Percentiles rank a stretch among this genome's conserved stretches.
Conservation (phyloP, 92 coral and sea anemone species). For the Paragorgia papillata region DNA sequence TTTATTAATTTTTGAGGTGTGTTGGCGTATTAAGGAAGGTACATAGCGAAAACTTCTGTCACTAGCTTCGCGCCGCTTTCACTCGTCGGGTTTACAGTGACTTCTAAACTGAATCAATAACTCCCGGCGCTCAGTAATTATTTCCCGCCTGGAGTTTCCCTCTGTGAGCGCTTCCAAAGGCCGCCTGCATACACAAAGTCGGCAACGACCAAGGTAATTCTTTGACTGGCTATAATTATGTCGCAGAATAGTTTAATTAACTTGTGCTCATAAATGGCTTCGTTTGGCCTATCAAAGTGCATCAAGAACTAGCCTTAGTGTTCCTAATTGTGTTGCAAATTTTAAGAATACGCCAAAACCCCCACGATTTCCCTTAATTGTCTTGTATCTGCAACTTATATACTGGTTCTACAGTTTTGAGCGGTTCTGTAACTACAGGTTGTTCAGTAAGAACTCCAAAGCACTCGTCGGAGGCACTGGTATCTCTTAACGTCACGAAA, state of each 20-base stretch:
- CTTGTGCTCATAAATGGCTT: background rate
- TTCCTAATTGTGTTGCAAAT: background rate
- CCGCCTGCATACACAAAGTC: slow-evolving; percentile 41
- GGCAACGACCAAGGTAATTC: slow-evolving; percentile 20
- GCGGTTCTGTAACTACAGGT: too few species aligned
- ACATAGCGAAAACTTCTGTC: background rate
- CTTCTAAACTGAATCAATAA: slow-evolving; percentile 29
- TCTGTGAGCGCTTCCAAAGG: slow-evolving; percentile 23
- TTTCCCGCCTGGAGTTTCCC: slow-evolving; percentile 23
- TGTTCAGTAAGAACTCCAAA: too few species aligned
- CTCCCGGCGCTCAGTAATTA: slow-evolving; percentile 31
- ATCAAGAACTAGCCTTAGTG: background rate
- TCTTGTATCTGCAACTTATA: too few species aligned
- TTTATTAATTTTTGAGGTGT: slow-evolving; percentile 3
- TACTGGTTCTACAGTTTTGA: too few species aligned
- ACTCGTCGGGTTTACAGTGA: slow-evolving; percentile 10
- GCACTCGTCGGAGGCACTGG: too few species aligned
- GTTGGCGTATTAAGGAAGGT: background rate
- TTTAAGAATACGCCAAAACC: background rate
- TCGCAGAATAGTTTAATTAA: slow-evolving; percentile 2
- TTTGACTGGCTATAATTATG: slow-evolving; percentile 4
- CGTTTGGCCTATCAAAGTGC: slow-evolving; percentile 3
- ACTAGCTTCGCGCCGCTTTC: background rate
- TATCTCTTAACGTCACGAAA: background rate
- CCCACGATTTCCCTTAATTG: too few species aligned